These are phyloP conservation scores for Canis aureus DNA, from an alignment of 2,113 vertebrate species.

Conservation along the genomic window DNA sequence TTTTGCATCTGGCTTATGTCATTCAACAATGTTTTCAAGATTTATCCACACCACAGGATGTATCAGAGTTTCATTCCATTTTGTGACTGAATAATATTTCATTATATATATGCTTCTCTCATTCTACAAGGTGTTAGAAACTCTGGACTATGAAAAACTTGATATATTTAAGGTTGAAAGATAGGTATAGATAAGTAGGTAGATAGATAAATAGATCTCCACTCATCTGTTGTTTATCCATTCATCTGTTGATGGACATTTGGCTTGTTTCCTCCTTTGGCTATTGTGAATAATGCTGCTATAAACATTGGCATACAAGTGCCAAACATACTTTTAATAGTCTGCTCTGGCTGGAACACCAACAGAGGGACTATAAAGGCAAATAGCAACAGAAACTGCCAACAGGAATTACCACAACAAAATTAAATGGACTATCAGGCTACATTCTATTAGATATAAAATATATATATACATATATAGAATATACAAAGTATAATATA, in stretches of 20 bases:
- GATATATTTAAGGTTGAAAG: background rate
- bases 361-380: background rate
- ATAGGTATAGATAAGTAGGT: background rate
- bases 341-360: conserved; percentile 7
- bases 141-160: background rate
- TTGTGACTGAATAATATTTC: background rate
- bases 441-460: too few species aligned
- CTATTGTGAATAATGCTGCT: too few species aligned
- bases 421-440: background rate
- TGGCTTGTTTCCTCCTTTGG: too few species aligned
- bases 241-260: too few species aligned
- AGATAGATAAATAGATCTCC: too few species aligned
- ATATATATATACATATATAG: too few species aligned
- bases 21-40: conserved; percentile 1
- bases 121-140: background rate
- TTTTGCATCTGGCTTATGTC: conserved; percentile 27
- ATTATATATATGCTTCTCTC: background rate
- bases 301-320: background rate
- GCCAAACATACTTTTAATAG: conserved; percentile 11
- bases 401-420: conserved; percentile 28
- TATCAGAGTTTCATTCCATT: background rate
- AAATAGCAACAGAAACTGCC: conserved; percentile 30
- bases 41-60: background rate
- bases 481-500: too few species aligned
- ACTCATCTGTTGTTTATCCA: background rate